Conservation (phyloP, 2,888 invertebrate species). For the Callosobruchus maculatus region DNA sequence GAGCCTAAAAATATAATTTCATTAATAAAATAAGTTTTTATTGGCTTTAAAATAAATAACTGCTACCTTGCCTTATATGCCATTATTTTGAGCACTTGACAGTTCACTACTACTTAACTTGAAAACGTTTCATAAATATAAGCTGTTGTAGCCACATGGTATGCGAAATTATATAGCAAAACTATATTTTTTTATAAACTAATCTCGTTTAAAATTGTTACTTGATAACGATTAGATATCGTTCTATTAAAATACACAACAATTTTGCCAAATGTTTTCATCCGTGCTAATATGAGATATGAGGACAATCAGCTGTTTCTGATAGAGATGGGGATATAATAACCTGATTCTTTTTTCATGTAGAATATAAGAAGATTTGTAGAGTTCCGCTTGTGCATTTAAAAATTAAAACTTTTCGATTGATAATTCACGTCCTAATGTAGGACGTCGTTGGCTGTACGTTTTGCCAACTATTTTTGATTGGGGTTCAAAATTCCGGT, state of each 20-base stretch:
- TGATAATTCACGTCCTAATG: too few relatives aligned
- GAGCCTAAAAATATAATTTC: constrained; percentile 58
- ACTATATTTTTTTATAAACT: not conserved
- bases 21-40: constrained; percentile 6
- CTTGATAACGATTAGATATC: too few relatives aligned
- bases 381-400: too few relatives aligned
- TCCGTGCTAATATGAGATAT: not conserved
- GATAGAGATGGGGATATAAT: not conserved
- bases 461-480: too few relatives aligned
- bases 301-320: not conserved
- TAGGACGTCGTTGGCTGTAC: too few relatives aligned
- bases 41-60: constrained; percentile 10
- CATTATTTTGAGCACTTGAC: constrained; percentile 29
- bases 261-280: not conserved
- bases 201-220: too few relatives aligned
- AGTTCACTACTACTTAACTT: not conserved
- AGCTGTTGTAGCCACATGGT: not conserved
- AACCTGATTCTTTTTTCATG: too few relatives aligned
- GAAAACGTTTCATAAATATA: not conserved
- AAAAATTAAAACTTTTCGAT: too few relatives aligned
- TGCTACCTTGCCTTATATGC: constrained; percentile 44
- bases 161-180: not conserved
- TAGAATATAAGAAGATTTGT: too few relatives aligned
- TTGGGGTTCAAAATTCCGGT: too few relatives aligned
- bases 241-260: not conserved